phyloP scores from a whole-genome alignment of 2,113 vertebrate genomes.

The Coptodon bakossiorum region DNA sequence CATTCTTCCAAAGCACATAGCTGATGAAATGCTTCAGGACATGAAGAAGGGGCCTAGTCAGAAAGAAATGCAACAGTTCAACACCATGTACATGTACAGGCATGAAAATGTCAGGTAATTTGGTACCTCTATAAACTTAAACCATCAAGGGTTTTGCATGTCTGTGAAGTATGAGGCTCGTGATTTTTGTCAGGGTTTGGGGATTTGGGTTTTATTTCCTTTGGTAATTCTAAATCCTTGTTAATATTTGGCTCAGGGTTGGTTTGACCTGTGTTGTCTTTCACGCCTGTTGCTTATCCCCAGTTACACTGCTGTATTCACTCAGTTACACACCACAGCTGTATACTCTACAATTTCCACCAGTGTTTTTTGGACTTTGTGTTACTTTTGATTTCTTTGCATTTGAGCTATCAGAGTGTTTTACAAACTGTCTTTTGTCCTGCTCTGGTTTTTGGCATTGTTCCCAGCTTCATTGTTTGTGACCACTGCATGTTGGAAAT shows the following conservation, averaged over 20 bases:
- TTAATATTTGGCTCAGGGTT: neutral
- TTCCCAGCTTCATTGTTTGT: neutral
- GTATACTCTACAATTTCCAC: neutral
- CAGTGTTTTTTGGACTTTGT: neutral
- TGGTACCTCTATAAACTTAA: neutral
- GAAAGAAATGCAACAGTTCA: constrained; percentile 98
- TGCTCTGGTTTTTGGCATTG: neutral
- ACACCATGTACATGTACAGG: constrained; percentile 99
- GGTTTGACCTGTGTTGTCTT: neutral
- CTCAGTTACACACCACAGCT: neutral
- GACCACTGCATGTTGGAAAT: neutral
- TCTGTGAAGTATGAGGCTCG: neutral
- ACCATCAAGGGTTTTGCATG: neutral
- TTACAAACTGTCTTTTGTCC: neutral
- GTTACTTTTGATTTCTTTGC: neutral
- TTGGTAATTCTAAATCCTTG: neutral
- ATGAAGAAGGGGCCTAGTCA: constrained; percentile 96
- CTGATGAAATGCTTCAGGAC: constrained; percentile 95
- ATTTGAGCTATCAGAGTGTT: neutral
- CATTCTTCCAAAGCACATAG: constrained; percentile 96
- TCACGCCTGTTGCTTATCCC: neutral
- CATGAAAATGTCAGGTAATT: constrained; percentile 82
- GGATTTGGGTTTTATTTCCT: neutral
- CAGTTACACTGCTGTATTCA: neutral
- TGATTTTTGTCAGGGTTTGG: neutral